Conservation (phyloP, 2,113 vertebrate species). For the Columba janthina region DNA sequence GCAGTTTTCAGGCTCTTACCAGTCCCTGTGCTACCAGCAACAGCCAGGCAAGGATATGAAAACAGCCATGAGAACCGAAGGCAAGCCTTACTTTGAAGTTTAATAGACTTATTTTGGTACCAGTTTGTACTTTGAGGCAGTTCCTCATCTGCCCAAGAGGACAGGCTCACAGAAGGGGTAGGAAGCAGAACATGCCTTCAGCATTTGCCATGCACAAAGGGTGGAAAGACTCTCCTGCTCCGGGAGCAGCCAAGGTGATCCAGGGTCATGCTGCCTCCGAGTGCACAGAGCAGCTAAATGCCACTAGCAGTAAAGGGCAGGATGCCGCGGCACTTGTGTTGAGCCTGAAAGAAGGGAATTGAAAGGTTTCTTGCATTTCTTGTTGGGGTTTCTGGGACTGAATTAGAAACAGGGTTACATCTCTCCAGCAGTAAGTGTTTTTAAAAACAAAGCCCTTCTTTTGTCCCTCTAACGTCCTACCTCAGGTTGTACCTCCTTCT, state of each 20-base stretch:
- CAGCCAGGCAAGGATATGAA: background rate
- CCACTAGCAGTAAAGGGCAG: fast-evolving
- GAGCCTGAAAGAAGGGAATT: background rate
- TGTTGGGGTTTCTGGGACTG: background rate
- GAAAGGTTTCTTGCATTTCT: background rate
- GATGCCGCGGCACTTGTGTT: background rate
- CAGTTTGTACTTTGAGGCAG: background rate
- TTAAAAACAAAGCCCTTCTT: background rate
- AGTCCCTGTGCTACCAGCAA: background rate
- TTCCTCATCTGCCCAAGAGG: background rate
- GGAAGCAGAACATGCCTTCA: background rate
- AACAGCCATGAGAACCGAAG: background rate
- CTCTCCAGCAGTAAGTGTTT: background rate
- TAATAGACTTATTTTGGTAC: background rate
- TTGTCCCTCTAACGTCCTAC: background rate
- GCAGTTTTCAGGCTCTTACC: background rate
- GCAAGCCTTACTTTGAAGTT: background rate
- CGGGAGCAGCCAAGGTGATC: background rate
- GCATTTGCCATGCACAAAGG: background rate
- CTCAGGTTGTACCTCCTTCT: background rate
- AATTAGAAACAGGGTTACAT: background rate
- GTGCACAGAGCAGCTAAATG: background rate
- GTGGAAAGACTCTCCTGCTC: background rate
- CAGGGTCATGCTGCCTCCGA: fast-evolving
- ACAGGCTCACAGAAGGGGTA: background rate